Evolutionary conservation across 2,113 vertebrate species (phyloP).

Genomic region (Chiloscyllium plagiosum): DNA sequence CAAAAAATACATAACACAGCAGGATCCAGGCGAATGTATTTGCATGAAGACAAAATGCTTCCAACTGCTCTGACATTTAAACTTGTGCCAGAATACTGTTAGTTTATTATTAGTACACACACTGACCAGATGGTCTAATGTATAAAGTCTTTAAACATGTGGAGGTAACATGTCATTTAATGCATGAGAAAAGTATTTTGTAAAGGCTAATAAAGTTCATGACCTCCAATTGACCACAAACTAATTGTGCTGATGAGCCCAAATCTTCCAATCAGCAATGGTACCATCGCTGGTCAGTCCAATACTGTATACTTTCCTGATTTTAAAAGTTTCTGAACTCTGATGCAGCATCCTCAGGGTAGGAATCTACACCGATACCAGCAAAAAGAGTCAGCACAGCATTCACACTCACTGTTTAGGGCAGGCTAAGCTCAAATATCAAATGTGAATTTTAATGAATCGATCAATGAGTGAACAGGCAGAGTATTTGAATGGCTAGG

Average conservation of each 20-base stretch:
- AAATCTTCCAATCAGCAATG: no score
- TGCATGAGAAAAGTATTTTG: neutral
- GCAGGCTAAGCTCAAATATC: no score
- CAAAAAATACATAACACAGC: neutral
- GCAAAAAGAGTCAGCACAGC: no score
- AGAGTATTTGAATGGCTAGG: no score
- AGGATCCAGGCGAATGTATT: neutral
- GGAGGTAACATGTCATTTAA: neutral
- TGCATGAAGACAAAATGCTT: neutral
- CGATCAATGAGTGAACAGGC: no score
- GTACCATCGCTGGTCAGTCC: no score
- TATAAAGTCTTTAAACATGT: neutral
- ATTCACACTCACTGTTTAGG: no score
- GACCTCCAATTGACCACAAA: neutral
- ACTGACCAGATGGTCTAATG: neutral
- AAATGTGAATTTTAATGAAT: no score
- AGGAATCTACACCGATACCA: no score
- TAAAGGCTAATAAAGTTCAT: neutral
- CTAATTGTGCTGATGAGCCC: neutral
- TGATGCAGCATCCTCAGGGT: no score
- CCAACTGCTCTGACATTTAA: conserved; percentile 26
- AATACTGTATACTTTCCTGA: no score
- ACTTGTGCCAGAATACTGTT: neutral
- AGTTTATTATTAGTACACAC: conserved; percentile 24
- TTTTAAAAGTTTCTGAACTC: no score